phyloP scores from a whole-genome alignment of 2,888 invertebrate genomes.

The Chirona hameri region DNA sequence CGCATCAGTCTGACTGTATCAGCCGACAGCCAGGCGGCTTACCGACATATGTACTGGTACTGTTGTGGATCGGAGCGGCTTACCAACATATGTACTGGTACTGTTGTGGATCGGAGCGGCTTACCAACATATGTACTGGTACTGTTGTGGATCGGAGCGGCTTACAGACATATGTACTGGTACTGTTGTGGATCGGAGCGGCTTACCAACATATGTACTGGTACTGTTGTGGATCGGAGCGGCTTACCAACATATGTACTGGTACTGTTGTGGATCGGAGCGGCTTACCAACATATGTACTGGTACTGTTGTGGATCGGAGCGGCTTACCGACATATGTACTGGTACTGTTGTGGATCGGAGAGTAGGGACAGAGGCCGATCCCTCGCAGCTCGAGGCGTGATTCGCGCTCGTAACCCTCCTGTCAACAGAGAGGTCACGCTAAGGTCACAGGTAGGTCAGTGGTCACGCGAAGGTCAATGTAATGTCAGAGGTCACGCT shows the following conservation, averaged over 20 bases:
- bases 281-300: too few relatives aligned
- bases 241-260: conserved; percentile 48
- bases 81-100: conserved; percentile 49
- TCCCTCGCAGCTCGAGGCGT: conserved; percentile 37
- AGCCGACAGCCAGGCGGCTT: conserved; percentile 40
- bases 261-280: conserved; percentile 53
- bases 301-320: conserved; percentile 53
- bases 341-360: conserved; percentile 53
- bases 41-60: conserved; percentile 50
- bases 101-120: conserved; percentile 53
- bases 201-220: conserved; percentile 47
- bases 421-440: background rate
- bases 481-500: too few relatives aligned
- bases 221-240: conserved; percentile 54
- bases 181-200: conserved; percentile 53
- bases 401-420: background rate
- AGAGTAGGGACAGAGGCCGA: conserved; percentile 50
- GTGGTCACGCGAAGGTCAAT: too few relatives aligned
- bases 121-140: conserved; percentile 50
- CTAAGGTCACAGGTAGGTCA: background rate
- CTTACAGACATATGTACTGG: conserved; percentile 49
- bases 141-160: conserved; percentile 53
- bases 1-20: background rate
- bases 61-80: conserved; percentile 53
- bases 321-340: conserved; percentile 48